phyloP scores from a whole-genome alignment of 2,888 invertebrate genomes.

The Agrotis clavis region DNA sequence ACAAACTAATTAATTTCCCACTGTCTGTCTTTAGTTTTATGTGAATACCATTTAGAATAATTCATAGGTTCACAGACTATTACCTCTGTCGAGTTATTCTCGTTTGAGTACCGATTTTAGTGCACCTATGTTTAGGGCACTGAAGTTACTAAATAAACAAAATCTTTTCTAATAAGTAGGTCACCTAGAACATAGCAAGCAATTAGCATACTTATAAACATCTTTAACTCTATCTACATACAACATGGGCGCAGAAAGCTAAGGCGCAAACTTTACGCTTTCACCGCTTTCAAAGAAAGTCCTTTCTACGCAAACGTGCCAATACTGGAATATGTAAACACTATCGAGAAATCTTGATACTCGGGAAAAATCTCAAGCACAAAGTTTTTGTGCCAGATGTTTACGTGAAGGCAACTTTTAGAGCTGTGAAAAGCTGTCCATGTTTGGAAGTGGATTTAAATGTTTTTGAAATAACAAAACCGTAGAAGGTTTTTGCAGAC shows the following conservation, averaged over 20 bases:
- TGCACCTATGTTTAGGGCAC: neutral
- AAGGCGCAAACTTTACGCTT: conserved; percentile 32
- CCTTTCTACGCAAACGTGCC: conserved; percentile 44
- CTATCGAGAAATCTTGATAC: conserved; percentile 42
- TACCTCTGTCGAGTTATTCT: too few relatives aligned
- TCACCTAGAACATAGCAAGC: too few relatives aligned
- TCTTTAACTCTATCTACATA: neutral
- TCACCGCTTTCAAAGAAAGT: conserved; percentile 52
- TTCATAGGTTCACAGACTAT: too few relatives aligned
- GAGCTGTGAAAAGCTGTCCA: neutral
- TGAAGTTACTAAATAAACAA: too few relatives aligned
- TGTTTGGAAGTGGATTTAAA: neutral
- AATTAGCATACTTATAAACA: conserved; percentile 11
- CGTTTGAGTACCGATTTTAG: too few relatives aligned
- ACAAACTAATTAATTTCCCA: too few relatives aligned
- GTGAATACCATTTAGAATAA: too few relatives aligned
- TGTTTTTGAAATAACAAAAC: neutral
- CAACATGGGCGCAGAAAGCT: conserved; percentile 19
- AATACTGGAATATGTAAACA: conserved; percentile 52
- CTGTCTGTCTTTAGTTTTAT: too few relatives aligned
- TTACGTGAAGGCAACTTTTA: neutral
- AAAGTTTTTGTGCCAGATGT: neutral
- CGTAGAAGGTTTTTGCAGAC: neutral
- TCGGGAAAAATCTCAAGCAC: neutral
- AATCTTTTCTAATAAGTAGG: neutral